Evolutionary conservation across 30 jellyfish, hydroid and myxozoan genomes (phyloP).

Genomic region (Aurelia sp.): DNA sequence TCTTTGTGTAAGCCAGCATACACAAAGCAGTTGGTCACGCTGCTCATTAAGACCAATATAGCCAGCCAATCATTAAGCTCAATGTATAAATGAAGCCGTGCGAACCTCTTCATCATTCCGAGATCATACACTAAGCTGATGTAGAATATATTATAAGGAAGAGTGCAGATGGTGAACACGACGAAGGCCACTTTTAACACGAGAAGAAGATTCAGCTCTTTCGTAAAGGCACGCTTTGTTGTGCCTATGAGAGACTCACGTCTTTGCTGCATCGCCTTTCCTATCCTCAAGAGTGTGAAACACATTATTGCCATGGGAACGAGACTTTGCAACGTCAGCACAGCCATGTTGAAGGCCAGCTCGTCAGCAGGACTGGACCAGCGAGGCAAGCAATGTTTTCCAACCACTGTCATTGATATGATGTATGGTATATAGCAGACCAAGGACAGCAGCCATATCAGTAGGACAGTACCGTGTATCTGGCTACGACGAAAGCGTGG

Average conservation of each 20-base stretch:
- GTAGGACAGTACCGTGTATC: constrained; percentile 21
- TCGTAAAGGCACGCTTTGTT: constrained; percentile 20
- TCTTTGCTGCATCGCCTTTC: constrained; percentile 18
- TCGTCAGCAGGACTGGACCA: constrained; percentile 49
- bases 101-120: constrained; percentile 3
- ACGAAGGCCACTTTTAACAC: constrained; percentile 54
- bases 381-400: constrained; percentile 51
- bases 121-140: constrained; percentile 25
- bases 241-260: constrained; percentile 31
- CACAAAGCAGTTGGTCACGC: constrained; percentile 69
- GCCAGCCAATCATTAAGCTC: constrained; percentile 67
- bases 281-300: constrained; percentile 18
- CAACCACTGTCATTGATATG: constrained; percentile 26
- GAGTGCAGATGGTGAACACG: constrained; percentile 63
- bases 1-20: constrained; percentile 83
- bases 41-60: constrained; percentile 53
- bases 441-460: constrained; percentile 54
- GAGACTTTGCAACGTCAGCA: constrained; percentile 34
- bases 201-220: constrained; percentile 25
- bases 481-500: constrained; percentile 45
- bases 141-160: constrained; percentile 79
- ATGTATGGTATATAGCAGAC: constrained; percentile 39
- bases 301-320: constrained; percentile 54
- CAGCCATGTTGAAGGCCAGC: constrained; percentile 41
- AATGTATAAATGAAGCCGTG: constrained; percentile 9